A percentile compares a stretch with the other conserved stretches of the same genome.
These are phyloP conservation scores for Priocnemis perturbator DNA, from an alignment of 2,888 invertebrate genomes.

Conservation along the genomic window DNA sequence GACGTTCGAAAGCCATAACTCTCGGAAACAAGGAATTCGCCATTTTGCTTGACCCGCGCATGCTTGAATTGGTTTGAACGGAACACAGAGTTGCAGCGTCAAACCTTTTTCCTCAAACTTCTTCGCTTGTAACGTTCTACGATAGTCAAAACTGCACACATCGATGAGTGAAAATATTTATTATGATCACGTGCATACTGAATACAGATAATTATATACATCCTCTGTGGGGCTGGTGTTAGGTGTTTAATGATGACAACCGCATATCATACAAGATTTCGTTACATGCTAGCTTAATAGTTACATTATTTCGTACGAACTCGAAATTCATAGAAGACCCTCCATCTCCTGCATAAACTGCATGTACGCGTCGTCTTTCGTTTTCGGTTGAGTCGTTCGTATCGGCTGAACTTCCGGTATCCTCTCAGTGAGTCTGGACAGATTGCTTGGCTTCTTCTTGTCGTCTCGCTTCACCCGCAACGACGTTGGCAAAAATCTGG, in stretches of 20 bases:
- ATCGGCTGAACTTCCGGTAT: constrained; percentile 77
- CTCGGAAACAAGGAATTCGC: constrained; percentile 26
- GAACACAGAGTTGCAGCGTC: too few relatives aligned
- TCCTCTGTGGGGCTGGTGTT: too few relatives aligned
- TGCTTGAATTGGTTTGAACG: too few relatives aligned
- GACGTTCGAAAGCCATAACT: constrained; percentile 33
- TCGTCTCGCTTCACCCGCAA: constrained; percentile 93
- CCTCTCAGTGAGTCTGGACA: constrained; percentile 68
- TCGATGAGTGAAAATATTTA: too few relatives aligned
- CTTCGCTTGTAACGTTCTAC: too few relatives aligned
- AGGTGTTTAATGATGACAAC: constrained; percentile 7
- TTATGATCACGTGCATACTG: too few relatives aligned
- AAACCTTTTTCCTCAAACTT: too few relatives aligned
- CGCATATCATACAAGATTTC: constrained; percentile 7
- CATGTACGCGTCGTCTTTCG: constrained; percentile 98
- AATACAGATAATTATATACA: too few relatives aligned
- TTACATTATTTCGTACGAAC: constrained; percentile 5
- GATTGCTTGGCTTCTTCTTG: constrained; percentile 78
- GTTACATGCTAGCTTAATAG: constrained; percentile 6
- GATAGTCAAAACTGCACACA: too few relatives aligned
- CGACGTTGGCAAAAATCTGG: constrained; percentile 95
- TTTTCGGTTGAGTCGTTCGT: constrained; percentile 77
- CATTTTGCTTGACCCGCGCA: too few relatives aligned
- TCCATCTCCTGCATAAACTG: constrained; percentile 99
- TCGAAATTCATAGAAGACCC: constrained; percentile 80